Evolutionary conservation across 2,113 vertebrate genomes (phyloP).

Genomic region (Perognathus longimembris): DNA sequence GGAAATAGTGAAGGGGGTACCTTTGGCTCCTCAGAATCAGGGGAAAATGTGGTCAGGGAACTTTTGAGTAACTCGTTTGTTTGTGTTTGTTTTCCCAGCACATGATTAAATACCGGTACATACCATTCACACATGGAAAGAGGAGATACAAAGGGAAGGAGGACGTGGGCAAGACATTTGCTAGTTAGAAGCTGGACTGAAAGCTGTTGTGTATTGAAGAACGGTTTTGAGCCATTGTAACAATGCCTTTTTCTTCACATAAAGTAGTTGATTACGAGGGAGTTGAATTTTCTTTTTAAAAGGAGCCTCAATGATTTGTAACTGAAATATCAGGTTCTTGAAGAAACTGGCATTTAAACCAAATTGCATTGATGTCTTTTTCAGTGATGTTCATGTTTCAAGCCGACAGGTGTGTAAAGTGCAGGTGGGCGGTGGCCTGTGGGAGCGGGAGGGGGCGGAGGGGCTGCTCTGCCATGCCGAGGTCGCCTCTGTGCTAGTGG

Average conservation of each 20-base stretch:
- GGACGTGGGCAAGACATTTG: slow-evolving; percentile 96
- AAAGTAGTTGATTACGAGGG: slow-evolving; percentile 83
- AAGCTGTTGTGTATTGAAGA: slow-evolving; percentile 81
- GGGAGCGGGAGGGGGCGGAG: neutral
- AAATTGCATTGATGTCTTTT: slow-evolving; percentile 82
- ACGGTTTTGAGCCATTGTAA: slow-evolving; percentile 91
- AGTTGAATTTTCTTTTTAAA: slow-evolving; percentile 84
- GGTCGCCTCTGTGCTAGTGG: slow-evolving; percentile 15
- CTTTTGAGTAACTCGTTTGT: slow-evolving; percentile 10
- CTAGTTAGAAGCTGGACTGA: slow-evolving; percentile 92
- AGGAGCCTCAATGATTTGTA: slow-evolving; percentile 83
- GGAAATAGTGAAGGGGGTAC: neutral
- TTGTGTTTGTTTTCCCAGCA: slow-evolving; percentile 88
- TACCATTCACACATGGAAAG: slow-evolving; percentile 99
- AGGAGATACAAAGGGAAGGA: slow-evolving; percentile 99
- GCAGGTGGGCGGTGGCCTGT: neutral
- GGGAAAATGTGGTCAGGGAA: fast-evolving
- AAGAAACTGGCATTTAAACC: slow-evolving; percentile 87
- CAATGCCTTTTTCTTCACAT: slow-evolving; percentile 89
- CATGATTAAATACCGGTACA: slow-evolving; percentile 99
- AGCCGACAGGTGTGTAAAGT: slow-evolving; percentile 59
- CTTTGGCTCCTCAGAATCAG: neutral
- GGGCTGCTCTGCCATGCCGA: neutral
- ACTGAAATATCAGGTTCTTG: slow-evolving; percentile 82
- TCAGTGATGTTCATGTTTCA: slow-evolving; percentile 69